A percentile compares a stretch with the other conserved stretches of the same genome.
Conservation (phyloP, 92 coral and sea anemone genomes). For the Ricordea florida region DNA sequence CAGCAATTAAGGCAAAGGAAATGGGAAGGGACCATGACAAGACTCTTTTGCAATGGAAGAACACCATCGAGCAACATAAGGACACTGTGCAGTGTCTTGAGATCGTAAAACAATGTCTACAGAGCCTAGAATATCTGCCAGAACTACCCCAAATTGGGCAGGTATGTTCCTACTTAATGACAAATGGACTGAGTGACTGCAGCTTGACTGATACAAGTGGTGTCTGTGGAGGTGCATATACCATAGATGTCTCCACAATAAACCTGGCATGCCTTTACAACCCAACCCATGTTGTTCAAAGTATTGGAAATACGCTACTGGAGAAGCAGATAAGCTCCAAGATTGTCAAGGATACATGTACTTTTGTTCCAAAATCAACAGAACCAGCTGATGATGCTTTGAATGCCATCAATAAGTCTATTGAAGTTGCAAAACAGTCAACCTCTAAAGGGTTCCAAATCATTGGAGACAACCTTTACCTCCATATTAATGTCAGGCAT, state of each 20-base stretch:
- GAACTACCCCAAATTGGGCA: background rate
- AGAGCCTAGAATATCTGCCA: slow-evolving; percentile 10
- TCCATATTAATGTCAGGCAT: slow-evolving; percentile 50
- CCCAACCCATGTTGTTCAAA: background rate
- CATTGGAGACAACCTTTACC: slow-evolving; percentile 58
- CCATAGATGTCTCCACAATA: background rate
- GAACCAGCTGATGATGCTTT: no score
- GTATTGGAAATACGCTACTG: background rate
- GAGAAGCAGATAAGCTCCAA: background rate
- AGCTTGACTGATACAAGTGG: background rate
- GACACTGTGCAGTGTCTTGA: slow-evolving; percentile 6
- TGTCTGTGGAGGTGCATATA: background rate
- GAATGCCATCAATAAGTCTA: slow-evolving; percentile 10
- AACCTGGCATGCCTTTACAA: slow-evolving; percentile 1
- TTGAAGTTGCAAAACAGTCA: no score
- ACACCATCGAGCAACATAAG: background rate
- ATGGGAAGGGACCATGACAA: slow-evolving; percentile 33
- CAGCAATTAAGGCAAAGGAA: slow-evolving; percentile 38
- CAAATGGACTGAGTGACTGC: background rate
- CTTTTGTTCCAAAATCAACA: no score
- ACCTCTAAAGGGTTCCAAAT: slow-evolving; percentile 16
- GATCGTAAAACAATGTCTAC: background rate
- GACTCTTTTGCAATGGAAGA: slow-evolving; percentile 23
- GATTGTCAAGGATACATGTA: background rate
- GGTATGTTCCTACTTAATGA: background rate